Evolutionary conservation across 2,888 invertebrate genomes (phyloP).

Genomic region (Pachliopta kotzebuea): DNA sequence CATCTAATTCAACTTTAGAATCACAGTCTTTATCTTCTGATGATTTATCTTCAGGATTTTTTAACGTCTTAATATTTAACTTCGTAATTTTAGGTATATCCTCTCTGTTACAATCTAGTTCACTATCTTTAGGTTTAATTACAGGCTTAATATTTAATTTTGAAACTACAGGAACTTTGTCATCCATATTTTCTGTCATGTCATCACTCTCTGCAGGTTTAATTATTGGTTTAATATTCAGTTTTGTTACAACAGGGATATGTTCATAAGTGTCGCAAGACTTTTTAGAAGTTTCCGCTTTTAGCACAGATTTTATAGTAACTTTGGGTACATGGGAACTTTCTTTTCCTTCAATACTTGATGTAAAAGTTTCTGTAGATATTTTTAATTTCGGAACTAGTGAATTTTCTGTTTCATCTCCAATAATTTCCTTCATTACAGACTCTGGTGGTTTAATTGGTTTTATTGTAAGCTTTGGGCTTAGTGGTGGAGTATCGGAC

Average conservation of each 20-base stretch:
- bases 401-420: conserved; percentile 36
- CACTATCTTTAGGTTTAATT: conserved; percentile 71
- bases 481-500: conserved; percentile 62
- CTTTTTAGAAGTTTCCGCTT: conserved; percentile 49
- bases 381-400: conserved; percentile 47
- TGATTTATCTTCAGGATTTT: conserved; percentile 65
- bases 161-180: conserved; percentile 75
- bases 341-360: conserved; percentile 55
- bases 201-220: conserved; percentile 63
- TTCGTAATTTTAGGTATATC: conserved; percentile 76
- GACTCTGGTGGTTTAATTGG: conserved; percentile 63
- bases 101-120: conserved; percentile 67
- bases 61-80: conserved; percentile 79
- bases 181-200: conserved; percentile 53
- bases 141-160: conserved; percentile 80
- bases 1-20: conserved; percentile 59
- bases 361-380: conserved; percentile 49
- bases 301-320: conserved; percentile 77
- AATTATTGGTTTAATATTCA: conserved; percentile 72
- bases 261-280: conserved; percentile 56
- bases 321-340: conserved; percentile 78
- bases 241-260: conserved; percentile 67
- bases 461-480: conserved; percentile 76
- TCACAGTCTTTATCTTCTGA: conserved; percentile 72
- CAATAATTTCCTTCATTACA: conserved; percentile 42